Evolutionary conservation across 2,113 vertebrate genomes (phyloP).

Genomic region (Thomomys bottae): DNA sequence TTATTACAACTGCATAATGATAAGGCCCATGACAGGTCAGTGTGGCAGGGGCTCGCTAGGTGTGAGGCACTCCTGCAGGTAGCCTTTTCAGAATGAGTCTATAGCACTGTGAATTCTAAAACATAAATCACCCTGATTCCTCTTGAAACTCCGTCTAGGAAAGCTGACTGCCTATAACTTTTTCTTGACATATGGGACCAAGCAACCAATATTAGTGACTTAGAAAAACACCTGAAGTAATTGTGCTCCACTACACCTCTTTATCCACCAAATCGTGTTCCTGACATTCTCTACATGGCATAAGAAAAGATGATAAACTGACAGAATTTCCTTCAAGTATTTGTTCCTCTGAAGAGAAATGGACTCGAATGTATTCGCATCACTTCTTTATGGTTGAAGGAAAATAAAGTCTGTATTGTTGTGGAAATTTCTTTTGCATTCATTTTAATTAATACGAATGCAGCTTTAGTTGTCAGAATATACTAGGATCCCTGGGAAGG

Average conservation of each 20-base stretch:
- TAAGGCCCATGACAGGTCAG: neutral
- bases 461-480: conserved; percentile 50
- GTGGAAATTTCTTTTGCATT: conserved; percentile 9
- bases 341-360: conserved; percentile 29
- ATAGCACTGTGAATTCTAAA: conserved; percentile 23
- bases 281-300: neutral
- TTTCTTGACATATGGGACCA: conserved; percentile 31
- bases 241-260: conserved; percentile 38
- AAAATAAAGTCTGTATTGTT: neutral
- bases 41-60: neutral
- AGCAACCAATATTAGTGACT: conserved; percentile 17
- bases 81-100: conserved; percentile 46
- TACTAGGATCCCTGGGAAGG: conserved; percentile 5
- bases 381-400: neutral
- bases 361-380: conserved; percentile 46
- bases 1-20: neutral
- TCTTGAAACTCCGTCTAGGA: conserved; percentile 45
- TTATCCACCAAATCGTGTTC: conserved; percentile 9
- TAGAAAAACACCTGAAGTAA: conserved; percentile 64
- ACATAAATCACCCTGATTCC: conserved; percentile 34
- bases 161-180: conserved; percentile 48
- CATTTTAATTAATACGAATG: no score
- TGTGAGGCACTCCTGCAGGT: neutral
- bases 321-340: conserved; percentile 45
- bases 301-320: conserved; percentile 19